Base-by-base conservation (phyloP, 2,797 vertebrate species). In the Petrocephalus sullivani region DNA sequence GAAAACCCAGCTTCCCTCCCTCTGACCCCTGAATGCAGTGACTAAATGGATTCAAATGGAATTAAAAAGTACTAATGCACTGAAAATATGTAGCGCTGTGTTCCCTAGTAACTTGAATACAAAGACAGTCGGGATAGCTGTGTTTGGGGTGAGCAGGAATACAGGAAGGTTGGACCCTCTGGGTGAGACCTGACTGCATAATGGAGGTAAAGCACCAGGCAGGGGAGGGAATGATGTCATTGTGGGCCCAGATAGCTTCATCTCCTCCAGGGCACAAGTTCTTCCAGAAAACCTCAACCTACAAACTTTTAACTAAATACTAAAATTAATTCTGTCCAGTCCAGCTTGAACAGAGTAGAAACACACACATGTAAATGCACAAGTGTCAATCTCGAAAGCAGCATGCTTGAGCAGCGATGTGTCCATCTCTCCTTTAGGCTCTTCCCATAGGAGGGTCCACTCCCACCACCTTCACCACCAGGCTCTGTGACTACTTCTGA, bases 291-390 rank as follows among this genome's bases (percentile, higher is more conserved):
- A 83, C 60, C 37, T 51, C 41, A 64, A 21, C 57, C 85, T 86
- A 86, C 85, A 58, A 46, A 86, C 23, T 85, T 85, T 57, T 57
- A 78, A 58, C 56, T 28, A 23, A n/a, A 58, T 56, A 58, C 56
- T 37, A 58, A 37, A 37, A 58, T 33, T 58, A 58, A 23, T 60
- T 92, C 90, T 89, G 93, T 95, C 95, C 93, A 95, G 95, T 95
- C 95, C 96, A 96, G 96, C 96, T 96, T 92, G 92, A 94, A 96
- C 95, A 95, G 93, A 95, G 84, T 89, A 85, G 83, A 88, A 46
- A 88, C 51, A 89, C 61, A 71, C 37, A 81, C 58, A 87, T 2
- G 16, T 88, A 85, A 58, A 92, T 89, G 90, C 89, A 90, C 90
- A 92, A 16, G 91, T 90, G 85, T 91, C 91, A 93, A 93, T 92